These are phyloP conservation scores for Oreortyx pictus DNA, from an alignment of 2,797 vertebrate species.

Conservation along the genomic window DNA sequence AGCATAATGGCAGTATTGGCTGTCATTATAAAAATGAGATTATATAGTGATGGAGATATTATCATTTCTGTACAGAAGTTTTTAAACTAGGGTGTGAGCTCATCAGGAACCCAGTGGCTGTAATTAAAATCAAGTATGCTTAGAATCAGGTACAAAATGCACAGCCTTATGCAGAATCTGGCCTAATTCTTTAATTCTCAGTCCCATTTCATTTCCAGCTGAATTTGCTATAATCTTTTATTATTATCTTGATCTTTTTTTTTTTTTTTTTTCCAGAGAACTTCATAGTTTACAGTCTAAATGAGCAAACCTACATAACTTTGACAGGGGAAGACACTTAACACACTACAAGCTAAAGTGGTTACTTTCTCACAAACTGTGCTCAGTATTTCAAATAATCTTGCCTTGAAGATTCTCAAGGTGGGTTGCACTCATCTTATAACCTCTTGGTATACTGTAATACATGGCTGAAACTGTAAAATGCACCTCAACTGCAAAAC, in stretches of 20 bases:
- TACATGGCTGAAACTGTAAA: neutral
- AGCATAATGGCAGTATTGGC: conserved; percentile 58
- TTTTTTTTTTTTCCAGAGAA: neutral
- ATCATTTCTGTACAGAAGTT: conserved; percentile 21
- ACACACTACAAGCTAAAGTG: neutral
- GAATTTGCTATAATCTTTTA: neutral
- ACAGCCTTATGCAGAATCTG: neutral
- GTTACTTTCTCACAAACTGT: neutral
- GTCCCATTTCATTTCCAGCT: neutral
- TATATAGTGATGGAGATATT: conserved; percentile 34
- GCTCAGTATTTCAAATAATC: neutral
- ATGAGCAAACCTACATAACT: neutral
- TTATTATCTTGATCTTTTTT: neutral
- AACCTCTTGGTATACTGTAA: neutral
- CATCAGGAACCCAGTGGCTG: conserved; percentile 15
- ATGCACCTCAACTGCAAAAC: neutral
- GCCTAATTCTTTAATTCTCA: neutral
- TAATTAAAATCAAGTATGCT: neutral
- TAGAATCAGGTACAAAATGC: neutral
- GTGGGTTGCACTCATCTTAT: neutral
- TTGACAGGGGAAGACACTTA: neutral
- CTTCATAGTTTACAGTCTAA: neutral
- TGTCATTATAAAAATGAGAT: conserved; percentile 59
- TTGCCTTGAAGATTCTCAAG: neutral
- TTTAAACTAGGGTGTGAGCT: conserved; percentile 43